These are phyloP conservation scores for Petrolisthes cinctipes DNA, from an alignment of 2,888 invertebrate genomes.

Conservation along the genomic window DNA sequence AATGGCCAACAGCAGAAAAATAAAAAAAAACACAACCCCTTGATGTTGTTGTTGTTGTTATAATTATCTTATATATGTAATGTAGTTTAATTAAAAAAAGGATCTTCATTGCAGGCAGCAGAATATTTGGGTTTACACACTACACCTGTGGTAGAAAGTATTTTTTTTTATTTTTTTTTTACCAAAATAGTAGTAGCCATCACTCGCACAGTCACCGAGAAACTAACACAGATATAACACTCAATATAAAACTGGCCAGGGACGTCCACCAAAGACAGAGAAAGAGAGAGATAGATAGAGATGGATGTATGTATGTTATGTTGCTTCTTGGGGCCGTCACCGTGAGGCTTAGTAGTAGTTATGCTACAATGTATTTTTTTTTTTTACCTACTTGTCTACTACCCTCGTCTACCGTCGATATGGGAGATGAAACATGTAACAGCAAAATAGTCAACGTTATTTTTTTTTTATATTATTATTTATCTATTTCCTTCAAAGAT, in stretches of 20 bases:
- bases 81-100: no score
- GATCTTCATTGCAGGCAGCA: conserved; percentile 59
- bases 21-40: no score
- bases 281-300: no score
- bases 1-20: no score
- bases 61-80: no score
- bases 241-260: conserved; percentile 57
- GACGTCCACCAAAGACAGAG: no score
- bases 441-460: conserved; percentile 59
- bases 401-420: conserved; percentile 61
- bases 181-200: conserved; percentile 58
- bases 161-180: no score
- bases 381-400: conserved; percentile 57
- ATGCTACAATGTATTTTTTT: conserved; percentile 58
- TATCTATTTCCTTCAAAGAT: conserved; percentile 59
- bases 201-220: conserved; percentile 59
- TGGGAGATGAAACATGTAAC: conserved; percentile 61
- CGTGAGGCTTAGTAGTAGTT: conserved; percentile 42
- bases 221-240: conserved; percentile 62
- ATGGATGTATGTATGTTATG: no score
- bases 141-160: conserved; percentile 60
- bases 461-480: no score
- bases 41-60: no score
- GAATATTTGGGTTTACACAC: conserved; percentile 53
- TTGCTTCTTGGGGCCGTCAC: conserved; percentile 40